Base-by-base conservation (phyloP, 2,888 invertebrate genomes). In the Aelia acuminata region DNA sequence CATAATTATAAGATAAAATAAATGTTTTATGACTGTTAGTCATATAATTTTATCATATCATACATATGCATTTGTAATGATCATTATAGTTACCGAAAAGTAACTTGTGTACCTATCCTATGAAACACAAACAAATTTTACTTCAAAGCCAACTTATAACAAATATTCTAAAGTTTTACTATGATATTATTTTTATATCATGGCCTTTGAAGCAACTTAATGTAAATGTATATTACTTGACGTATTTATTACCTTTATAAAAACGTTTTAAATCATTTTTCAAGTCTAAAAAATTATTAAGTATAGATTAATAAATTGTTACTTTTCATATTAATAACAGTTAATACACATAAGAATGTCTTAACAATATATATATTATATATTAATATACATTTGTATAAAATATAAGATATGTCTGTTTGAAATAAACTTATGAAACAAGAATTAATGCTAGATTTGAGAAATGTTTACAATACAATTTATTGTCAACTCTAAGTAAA, bases 401-500 rank as follows among this genome's bases (percentile, higher is more conserved):
- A 70, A 89, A 89, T 89, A 89, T 88, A 88, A 89, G 89, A 89
- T 89, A 89, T 89, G 89, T 89, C 84, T 89, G 89, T 88, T 89
- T 89, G 85, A 89, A 89, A 88, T 89, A 89, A 88, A 84, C 70
- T 88, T 87, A 88, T 87, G 70, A 80, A 80, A 80, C 86, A 70
- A 88, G 88, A 86, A 89, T 86, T 88, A 88, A 86, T 53, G 84
- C 84, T 88, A 88, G 87, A 84, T 87, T 75, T 50, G n/a, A 80
- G 85, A 75, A 57, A 87, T 87, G 86, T 85, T 88, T 89, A 87
- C 88, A 88, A 63, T 85, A 70, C 63, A 57, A 84, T 89, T 89
- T 89, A 89, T 89, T 89, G 89, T 89, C 89, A 89, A 89, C 89
- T 89, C 88, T 89, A 89, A 87, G 85, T 89, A 88, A 89, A 89